Evolutionary conservation across 2,797 vertebrate species (phyloP), one percentile per base, ranked within the genome.

Genomic region (Chaunax sp.): DNA sequence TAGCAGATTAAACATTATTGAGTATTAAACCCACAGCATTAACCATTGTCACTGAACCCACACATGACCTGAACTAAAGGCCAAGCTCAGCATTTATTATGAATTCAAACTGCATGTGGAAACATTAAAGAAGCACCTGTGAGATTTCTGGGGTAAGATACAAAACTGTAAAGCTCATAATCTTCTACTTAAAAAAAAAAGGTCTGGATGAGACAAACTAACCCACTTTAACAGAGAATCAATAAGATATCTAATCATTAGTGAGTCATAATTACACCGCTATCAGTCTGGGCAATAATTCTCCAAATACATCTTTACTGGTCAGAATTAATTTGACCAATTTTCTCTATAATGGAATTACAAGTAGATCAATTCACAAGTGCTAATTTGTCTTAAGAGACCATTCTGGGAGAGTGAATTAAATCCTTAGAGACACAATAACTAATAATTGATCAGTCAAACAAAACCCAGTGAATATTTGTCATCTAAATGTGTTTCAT

Each of bases 31-130:
- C n/a, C 44, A 45, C 33, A 55, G 37, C 53, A 59, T 71, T 51
- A 71, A 49, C 71, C 57, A 58, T 2, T 50, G 52, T 62, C 56
- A 69, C 15, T 73, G 41, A 57, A 60, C 37, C 45, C 58, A 63
- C 58, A 70, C 44, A 49, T 58, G 63, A 51, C 20, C 54, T 58
- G 16, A 56, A 43, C 44, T 20, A 64, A 60, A n/a, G n/a, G n/a
- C n/a, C n/a, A n/a, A 67, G 38, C 38, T 55, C 23, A 50, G 19
- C 3, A n/a, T 50, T 37, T 30, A 59, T 44, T 23, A 59, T 43
- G 19, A 5, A 26, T 45, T 69, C 18, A 73, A 45, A 26, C 14
- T 7, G 16, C 54, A 50, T 5, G 20, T 7, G 22, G 4, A 44
- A 10, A 38, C 28, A 44, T 20, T 5, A 68, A 50, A 55, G 20